phyloP scores from a whole-genome alignment of 2,888 invertebrate species.

The Agrotis ipsilon region DNA sequence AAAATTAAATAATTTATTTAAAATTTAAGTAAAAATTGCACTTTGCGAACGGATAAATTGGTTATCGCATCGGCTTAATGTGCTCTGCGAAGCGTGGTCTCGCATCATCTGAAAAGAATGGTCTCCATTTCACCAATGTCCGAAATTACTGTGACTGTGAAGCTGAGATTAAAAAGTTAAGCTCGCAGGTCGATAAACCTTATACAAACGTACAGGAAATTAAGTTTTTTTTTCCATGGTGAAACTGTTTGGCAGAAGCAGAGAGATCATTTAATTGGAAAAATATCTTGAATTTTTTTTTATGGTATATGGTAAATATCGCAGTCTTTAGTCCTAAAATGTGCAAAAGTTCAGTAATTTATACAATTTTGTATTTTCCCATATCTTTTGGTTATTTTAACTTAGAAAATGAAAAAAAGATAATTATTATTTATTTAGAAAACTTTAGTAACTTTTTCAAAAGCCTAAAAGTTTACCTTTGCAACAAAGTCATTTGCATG shows the following conservation, averaged over 20 bases:
- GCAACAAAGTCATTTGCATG: too few relatives aligned
- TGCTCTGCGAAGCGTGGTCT: neutral
- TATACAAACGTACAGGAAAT: neutral
- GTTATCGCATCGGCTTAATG: neutral
- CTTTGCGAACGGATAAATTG: slow-evolving; percentile 28
- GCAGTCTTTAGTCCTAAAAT: too few relatives aligned
- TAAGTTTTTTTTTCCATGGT: neutral
- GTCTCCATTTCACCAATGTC: neutral
- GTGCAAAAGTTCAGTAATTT: too few relatives aligned
- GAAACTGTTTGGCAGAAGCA: neutral
- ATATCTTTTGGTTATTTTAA: too few relatives aligned
- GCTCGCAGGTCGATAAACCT: neutral
- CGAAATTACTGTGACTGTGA: neutral
- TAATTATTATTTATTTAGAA: too few relatives aligned
- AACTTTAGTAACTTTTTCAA: too few relatives aligned
- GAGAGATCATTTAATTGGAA: neutral
- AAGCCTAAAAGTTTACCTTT: too few relatives aligned
- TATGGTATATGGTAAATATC: too few relatives aligned
- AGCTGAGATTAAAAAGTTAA: neutral
- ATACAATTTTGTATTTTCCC: too few relatives aligned
- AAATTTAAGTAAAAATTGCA: slow-evolving; percentile 1
- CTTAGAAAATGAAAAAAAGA: too few relatives aligned
- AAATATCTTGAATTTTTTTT: too few relatives aligned
- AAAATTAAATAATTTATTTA: slow-evolving; percentile 2
- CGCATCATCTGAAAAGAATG: slow-evolving; percentile 3